Base-by-base conservation (phyloP, 1,140 invertebrate species). In the Leptestheria dahalacensis region DNA sequence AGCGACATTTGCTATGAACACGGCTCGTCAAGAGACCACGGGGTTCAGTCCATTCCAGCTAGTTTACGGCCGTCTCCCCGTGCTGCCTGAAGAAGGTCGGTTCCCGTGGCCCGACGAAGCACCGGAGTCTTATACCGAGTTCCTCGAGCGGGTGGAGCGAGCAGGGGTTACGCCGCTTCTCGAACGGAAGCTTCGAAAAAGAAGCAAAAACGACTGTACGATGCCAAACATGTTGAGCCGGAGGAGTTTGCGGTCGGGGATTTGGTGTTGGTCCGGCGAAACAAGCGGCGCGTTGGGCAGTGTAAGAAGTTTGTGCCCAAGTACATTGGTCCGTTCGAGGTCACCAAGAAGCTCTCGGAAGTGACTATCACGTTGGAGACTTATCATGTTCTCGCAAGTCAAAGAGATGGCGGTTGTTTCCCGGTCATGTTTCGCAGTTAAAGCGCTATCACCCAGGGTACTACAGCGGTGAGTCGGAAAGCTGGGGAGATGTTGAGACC, bases 1-100 rank as follows among this genome's bases (percentile, higher is more conserved):
- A 11, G 29, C 66, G 20, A 29, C 67, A 9, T 67, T 69, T 61
- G 66, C 69, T 0, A 66, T 68, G 46, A 56, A 64, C 62, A 56
- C 60, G 11, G 61, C 57, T 2, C 54, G 18, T 29, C 63, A 69
- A 21, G 53, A 51, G 2, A 53, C 62, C 1, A 67, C 65, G 2
- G 57, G 62, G 21, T 54, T 67, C 10, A 62, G 55, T 6, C 66
- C 66, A 0, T 69, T 66, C 47, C 61, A 58, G n/a, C 20, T 70
- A 2, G 49, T 70, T 26, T 65, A 68, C 61, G 68, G 68, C 23
- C n/a, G 60, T 2, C 25, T 28, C 3, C 62, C 62, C 1, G 3
- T 52, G 2, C 12, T 52, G 15, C 26, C 56, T 4, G 10, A 20
- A 12, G 57, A 59, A 59, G 29, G n/a, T 1, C 3, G n/a, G 25